phyloP scores from a whole-genome alignment of 2,113 vertebrate genomes.

The Mirounga angustirostris region DNA sequence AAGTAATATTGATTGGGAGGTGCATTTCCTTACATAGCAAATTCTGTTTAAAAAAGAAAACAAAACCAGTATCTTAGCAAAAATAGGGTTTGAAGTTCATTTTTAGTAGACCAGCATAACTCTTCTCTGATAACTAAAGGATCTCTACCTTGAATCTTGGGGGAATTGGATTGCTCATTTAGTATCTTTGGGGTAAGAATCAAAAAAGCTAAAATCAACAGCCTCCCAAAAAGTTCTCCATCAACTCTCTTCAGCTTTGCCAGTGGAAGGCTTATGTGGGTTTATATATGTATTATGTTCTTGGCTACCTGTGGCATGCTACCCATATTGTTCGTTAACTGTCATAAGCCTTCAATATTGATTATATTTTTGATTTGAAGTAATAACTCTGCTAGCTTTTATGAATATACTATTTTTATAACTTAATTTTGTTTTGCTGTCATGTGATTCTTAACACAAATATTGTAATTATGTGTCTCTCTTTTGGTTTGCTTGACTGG shows the following conservation, averaged over 20 bases:
- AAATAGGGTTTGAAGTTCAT: conserved; percentile 26
- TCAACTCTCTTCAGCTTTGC: conserved; percentile 53
- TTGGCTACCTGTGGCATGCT: conserved; percentile 72
- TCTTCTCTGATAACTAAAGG: conserved; percentile 44
- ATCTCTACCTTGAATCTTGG: background rate
- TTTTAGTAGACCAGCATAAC: conserved; percentile 49
- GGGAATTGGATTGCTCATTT: background rate
- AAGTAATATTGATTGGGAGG: background rate
- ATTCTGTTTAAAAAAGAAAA: conserved; percentile 22
- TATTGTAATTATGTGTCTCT: conserved; percentile 90
- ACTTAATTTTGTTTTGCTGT: conserved; percentile 85
- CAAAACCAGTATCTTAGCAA: conserved; percentile 12
- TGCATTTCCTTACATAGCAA: conserved; percentile 14
- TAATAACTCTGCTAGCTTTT: conserved; percentile 79
- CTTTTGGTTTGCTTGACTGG: conserved; percentile 91
- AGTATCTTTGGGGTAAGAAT: background rate
- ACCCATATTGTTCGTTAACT: conserved; percentile 71
- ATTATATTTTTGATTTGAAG: conserved; percentile 78
- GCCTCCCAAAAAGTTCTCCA: conserved; percentile 79
- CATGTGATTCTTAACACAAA: conserved; percentile 87
- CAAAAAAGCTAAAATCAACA: conserved; percentile 50
- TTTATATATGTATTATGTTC: conserved; percentile 56
- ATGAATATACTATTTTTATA: conserved; percentile 84
- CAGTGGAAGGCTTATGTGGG: conserved; percentile 55
- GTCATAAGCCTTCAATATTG: conserved; percentile 74